Evolutionary conservation across 2,797 vertebrate genomes (phyloP).

Genomic region (Karalla daura): DNA sequence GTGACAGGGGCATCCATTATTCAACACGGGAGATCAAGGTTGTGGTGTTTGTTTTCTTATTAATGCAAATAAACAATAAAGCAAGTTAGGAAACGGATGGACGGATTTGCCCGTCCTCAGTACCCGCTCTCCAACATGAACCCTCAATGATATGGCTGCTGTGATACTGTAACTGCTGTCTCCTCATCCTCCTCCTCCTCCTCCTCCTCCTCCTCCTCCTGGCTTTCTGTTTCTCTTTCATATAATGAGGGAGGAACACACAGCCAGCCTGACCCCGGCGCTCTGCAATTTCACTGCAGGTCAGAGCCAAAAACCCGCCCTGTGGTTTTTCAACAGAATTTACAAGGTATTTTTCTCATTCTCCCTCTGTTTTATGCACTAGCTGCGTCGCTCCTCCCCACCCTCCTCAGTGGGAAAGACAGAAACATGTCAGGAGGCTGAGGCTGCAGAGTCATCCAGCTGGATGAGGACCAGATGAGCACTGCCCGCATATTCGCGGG

Average conservation of each 20-base stretch:
- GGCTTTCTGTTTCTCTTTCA: constrained; percentile 9
- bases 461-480: not conserved
- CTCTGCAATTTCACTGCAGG: constrained; percentile 1
- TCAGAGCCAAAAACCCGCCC: constrained; percentile 32
- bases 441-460: not conserved
- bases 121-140: not conserved
- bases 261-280: constrained; percentile 15
- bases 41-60: too few species aligned
- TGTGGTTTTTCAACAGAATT: constrained; percentile 8
- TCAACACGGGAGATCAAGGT: too few species aligned
- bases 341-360: not conserved
- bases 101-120: not conserved
- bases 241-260: constrained; percentile 1
- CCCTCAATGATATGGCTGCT: not conserved
- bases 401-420: not conserved
- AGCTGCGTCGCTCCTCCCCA: not conserved
- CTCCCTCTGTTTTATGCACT: not conserved
- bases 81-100: not conserved
- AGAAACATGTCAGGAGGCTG: constrained; percentile 20
- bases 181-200: constrained; percentile 10
- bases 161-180: not conserved
- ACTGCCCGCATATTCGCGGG: not conserved
- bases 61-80: not conserved
- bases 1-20: too few species aligned
- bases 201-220: constrained; percentile 15